A percentile compares a stretch with the other conserved stretches of the same genome.
Conservation (phyloP, 2,888 invertebrate species). For the Tyria jacobaeae region DNA sequence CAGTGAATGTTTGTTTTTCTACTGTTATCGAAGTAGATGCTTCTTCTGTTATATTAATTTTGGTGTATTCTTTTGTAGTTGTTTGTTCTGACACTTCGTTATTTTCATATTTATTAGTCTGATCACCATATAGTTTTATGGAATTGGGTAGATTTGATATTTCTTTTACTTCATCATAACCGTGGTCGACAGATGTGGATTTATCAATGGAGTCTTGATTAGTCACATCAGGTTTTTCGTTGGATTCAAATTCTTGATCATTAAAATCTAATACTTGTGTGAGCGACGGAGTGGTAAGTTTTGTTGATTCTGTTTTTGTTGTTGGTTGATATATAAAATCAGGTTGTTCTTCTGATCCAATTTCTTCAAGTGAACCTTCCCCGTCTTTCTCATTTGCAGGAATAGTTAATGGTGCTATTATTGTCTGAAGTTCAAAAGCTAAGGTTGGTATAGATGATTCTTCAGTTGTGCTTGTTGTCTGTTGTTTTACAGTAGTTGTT, state of each 20-base stretch:
- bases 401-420: background rate
- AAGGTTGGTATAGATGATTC: too few species aligned
- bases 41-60: background rate
- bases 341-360: background rate
- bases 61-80: too few species aligned
- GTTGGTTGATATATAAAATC: background rate
- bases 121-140: too few species aligned
- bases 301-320: background rate
- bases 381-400: background rate
- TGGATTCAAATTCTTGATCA: background rate
- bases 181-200: too few species aligned
- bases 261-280: background rate
- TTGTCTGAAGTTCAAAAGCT: background rate
- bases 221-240: background rate
- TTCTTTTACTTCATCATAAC: too few species aligned
- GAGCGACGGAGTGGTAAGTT: background rate
- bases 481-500: slow-evolving; percentile 3
- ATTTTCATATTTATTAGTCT: too few species aligned
- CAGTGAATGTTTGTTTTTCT: background rate
- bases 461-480: slow-evolving; percentile 3
- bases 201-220: background rate
- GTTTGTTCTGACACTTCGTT: too few species aligned
- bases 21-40: background rate
- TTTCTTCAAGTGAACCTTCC: background rate
- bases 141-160: too few species aligned